These are phyloP conservation scores for Sciurus carolinensis DNA, from an alignment of 2,797 vertebrate genomes.

Conservation along the genomic window DNA sequence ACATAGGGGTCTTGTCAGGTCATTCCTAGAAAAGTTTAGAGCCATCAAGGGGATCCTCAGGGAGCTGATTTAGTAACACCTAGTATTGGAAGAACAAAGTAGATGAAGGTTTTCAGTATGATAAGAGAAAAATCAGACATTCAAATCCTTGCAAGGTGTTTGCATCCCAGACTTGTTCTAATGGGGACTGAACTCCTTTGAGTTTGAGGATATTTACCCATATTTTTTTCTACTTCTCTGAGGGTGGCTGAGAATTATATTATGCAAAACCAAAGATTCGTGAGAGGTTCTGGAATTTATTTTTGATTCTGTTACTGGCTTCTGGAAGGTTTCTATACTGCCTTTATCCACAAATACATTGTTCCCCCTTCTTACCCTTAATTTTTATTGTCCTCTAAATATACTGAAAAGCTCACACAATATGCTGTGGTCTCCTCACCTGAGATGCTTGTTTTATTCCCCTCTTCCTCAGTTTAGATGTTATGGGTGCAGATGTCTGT, in stretches of 20 bases:
- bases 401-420: neutral
- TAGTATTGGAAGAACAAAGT: conserved; percentile 49
- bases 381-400: neutral
- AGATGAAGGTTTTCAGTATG: neutral
- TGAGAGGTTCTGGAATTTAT: conserved; percentile 4
- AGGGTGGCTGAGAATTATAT: neutral
- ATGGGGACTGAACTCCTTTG: neutral
- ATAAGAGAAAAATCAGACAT: conserved; percentile 1
- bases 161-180: neutral
- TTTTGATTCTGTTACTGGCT: conserved; percentile 4
- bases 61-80: conserved; percentile 26
- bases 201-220: conserved; percentile 8
- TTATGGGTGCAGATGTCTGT: neutral
- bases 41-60: neutral
- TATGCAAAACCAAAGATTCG: conserved; percentile 24
- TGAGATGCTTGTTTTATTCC: neutral
- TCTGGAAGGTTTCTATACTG: neutral
- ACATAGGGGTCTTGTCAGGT: conserved; percentile 47
- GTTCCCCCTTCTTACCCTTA: neutral
- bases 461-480: neutral
- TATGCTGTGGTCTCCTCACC: neutral
- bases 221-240: neutral
- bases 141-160: neutral
- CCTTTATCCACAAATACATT: neutral
- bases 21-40: conserved; percentile 46